These are phyloP conservation scores for Melangyna quadrimaculata DNA, from an alignment of 2,888 invertebrate species.

Conservation along the genomic window DNA sequence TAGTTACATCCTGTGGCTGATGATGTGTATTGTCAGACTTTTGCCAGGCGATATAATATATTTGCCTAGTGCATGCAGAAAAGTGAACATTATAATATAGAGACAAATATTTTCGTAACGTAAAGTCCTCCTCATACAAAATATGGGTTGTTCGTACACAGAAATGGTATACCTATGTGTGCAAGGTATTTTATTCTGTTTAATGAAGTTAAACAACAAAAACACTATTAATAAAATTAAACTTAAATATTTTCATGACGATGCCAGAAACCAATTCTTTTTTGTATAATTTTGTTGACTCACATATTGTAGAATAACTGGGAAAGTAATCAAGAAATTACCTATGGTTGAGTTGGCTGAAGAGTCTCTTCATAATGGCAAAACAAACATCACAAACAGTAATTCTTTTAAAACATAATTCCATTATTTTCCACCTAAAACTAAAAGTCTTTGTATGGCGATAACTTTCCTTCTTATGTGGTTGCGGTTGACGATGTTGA, in stretches of 20 bases:
- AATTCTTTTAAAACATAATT: no score
- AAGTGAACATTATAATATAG: not conserved
- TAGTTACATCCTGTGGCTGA: not conserved
- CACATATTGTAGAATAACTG: no score
- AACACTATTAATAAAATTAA: not conserved
- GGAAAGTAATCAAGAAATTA: no score
- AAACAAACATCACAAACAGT: no score
- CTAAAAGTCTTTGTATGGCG: no score
- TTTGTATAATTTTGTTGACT: no score
- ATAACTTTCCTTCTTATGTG: no score
- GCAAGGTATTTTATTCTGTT: not conserved
- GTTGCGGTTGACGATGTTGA: no score
- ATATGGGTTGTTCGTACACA: not conserved
- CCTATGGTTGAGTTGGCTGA: no score
- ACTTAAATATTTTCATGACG: not conserved
- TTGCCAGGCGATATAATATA: not conserved
- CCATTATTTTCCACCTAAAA: no score
- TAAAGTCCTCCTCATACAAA: not conserved
- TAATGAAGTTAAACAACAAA: not conserved
- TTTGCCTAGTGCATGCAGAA: not conserved
- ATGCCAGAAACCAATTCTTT: not conserved
- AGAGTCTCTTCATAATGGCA: no score
- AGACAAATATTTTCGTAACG: not conserved
- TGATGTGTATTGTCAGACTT: not conserved
- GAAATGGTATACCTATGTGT: no score